Conservation (phyloP, 30 jellyfish, hydroid and myxozoan species). For the Hydractinia echinata region DNA sequence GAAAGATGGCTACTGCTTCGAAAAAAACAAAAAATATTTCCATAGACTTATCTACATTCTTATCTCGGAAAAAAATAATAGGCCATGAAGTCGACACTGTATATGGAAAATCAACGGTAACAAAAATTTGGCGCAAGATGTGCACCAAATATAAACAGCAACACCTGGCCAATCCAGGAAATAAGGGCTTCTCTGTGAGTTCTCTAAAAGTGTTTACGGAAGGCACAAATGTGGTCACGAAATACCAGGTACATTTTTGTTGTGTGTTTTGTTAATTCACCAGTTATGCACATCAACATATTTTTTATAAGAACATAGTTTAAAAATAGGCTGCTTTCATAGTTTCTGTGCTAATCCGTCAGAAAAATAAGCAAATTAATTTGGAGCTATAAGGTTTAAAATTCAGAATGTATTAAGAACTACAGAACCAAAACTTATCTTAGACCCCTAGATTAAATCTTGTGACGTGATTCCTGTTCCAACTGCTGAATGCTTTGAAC, state of each 20-base stretch:
- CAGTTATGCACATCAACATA: no score
- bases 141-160: neutral
- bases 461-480: neutral
- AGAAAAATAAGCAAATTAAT: no score
- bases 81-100: neutral
- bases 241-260: no score
- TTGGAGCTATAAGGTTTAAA: no score
- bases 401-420: no score
- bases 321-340: no score
- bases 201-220: neutral
- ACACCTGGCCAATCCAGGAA: neutral
- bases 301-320: no score
- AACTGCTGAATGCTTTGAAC: neutral
- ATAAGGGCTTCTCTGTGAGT: neutral
- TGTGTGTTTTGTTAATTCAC: no score
- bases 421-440: no score
- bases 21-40: neutral
- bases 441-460: no score
- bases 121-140: slow-evolving; percentile 2
- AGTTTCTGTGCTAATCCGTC: no score
- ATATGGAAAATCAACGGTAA: slow-evolving; percentile 4
- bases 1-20: neutral
- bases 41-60: neutral
- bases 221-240: no score
- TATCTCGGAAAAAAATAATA: neutral